phyloP scores from a whole-genome alignment of 2,888 invertebrate species.

The Rotaria macrura region DNA sequence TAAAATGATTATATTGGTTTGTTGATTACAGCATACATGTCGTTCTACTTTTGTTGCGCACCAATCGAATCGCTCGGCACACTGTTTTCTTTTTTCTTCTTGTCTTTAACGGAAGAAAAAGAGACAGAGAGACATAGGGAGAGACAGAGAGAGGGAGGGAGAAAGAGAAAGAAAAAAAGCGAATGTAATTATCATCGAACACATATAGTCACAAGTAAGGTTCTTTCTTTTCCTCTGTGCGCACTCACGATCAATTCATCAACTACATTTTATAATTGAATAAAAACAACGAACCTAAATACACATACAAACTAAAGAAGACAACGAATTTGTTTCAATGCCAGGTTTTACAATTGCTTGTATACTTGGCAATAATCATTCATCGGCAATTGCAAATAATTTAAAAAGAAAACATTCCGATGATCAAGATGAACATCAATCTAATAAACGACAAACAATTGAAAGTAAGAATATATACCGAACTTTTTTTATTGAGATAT shows the following conservation, averaged over 20 bases:
- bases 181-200: constrained; percentile 1
- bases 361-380: neutral
- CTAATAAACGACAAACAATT: neutral
- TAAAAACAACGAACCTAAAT: neutral
- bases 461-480: neutral
- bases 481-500: no score
- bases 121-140: neutral
- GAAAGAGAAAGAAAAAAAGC: neutral
- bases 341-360: neutral
- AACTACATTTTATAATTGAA: constrained; percentile 4
- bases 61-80: neutral
- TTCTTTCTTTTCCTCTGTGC: neutral
- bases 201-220: neutral
- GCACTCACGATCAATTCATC: neutral
- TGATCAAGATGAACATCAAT: neutral
- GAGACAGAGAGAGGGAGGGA: neutral
- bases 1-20: constrained; percentile 12
- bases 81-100: neutral
- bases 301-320: neutral
- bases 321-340: neutral
- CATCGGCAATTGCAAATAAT: neutral
- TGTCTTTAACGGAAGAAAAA: neutral
- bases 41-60: neutral
- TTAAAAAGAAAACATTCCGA: neutral
- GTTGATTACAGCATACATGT: neutral